Base-by-base conservation (phyloP, 2,797 vertebrate genomes). In the Ctenochaetus hawaiiensis region DNA sequence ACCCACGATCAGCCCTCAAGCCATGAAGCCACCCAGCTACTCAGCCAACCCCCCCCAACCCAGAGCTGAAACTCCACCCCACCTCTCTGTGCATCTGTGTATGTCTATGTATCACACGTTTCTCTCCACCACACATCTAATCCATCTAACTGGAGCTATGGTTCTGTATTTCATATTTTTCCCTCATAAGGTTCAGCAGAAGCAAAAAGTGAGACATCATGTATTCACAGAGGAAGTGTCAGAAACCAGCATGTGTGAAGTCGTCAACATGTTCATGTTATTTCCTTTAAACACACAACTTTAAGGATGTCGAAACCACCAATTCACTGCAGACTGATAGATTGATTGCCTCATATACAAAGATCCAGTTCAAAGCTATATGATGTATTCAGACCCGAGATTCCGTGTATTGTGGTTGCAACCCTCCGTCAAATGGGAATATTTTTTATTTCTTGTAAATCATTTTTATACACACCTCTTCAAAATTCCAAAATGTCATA, bases 1-100 rank as follows among this genome's bases (percentile, higher is more conserved):
- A 91, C 91, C 86, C 90, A 90, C 81, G 91, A 94, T 95, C 91
- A 94, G 92, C 94, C 95, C 95, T 94, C 94, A 87, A 92, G 92
- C 91, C 89, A 92, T 83, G 91, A 92, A 94, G 92, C 92, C 93
- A 94, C 92, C 92, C 93, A 93, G 90, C 86, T 77, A 87, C 91
- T 91, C 93, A 93, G 81, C 76, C 88, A 70, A 66, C 82, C 87
- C 74, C 71, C 54, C 70, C 66, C 45, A 66, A 60, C 79, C 68
- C 80, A 44, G 58, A 78, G 45, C 66, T 54, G 53, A 60, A 74
- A 79, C 86, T 72, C 88, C 82, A 84, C 87, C 75, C 87, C 72
- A 78, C 81, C 83, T 83, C 85, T 66, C 66, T 16, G 73, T 60
- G 63, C 60, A 86, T 87, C 75, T 76, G 80, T n/a, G 51, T 68